These are phyloP conservation scores for Hylaeus anthracinus DNA, from an alignment of 1,140 invertebrate genomes.

Conservation along the genomic window DNA sequence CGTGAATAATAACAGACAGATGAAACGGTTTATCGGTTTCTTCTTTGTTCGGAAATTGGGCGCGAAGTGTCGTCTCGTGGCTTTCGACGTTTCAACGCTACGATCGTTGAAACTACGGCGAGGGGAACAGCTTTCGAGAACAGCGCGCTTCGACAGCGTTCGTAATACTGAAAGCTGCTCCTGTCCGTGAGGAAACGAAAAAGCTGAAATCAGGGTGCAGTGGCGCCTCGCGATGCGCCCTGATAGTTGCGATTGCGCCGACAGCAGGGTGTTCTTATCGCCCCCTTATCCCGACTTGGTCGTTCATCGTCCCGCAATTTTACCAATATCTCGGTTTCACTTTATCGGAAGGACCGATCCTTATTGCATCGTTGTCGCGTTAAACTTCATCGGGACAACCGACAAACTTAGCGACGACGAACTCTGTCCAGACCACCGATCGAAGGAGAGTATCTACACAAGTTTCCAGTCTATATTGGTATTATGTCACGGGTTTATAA, in stretches of 20 bases:
- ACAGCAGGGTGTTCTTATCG: background rate
- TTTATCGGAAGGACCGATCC: too few species aligned
- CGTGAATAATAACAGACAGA: too few species aligned
- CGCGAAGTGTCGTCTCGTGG: background rate
- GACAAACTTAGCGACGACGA: too few species aligned
- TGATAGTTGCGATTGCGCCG: constrained; percentile 58
- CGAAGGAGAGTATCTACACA: background rate
- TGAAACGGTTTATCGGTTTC: too few species aligned
- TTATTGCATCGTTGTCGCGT: too few species aligned
- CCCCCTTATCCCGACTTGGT: background rate
- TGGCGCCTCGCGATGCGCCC: constrained; percentile 53
- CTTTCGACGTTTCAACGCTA: background rate
- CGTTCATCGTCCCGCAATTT: too few species aligned
- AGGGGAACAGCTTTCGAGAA: background rate
- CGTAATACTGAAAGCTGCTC: constrained; percentile 52
- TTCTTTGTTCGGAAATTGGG: too few species aligned
- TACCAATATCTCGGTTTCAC: too few species aligned
- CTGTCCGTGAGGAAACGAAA: constrained; percentile 36
- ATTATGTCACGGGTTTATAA: background rate
- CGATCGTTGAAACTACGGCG: background rate
- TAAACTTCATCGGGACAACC: too few species aligned
- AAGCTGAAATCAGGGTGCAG: constrained; percentile 44
- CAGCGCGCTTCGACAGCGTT: constrained; percentile 51
- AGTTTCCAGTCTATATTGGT: background rate
- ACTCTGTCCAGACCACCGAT: background rate